Conservation (phyloP, 2,113 vertebrate species). For the Symphodus melops region DNA sequence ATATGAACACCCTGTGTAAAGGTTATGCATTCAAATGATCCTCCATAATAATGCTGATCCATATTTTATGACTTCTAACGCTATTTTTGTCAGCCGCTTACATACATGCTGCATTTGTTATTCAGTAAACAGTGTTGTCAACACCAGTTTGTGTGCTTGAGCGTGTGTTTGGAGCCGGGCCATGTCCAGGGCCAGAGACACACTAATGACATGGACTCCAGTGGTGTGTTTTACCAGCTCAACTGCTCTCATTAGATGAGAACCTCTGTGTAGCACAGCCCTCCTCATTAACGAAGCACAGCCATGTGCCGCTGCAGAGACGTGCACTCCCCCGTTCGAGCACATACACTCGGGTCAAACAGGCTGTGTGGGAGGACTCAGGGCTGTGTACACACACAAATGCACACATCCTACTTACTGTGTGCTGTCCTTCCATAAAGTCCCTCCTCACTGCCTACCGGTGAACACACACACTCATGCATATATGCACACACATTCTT, state of each 20-base stretch:
- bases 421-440: constrained; percentile 67
- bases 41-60: constrained; percentile 2
- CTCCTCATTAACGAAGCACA: constrained; percentile 95
- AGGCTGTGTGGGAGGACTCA: constrained; percentile 77
- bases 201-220: constrained; percentile 79
- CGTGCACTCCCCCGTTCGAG: constrained; percentile 68
- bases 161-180: constrained; percentile 67
- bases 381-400: constrained; percentile 43
- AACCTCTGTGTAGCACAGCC: constrained; percentile 88
- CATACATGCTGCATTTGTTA: constrained; percentile 12
- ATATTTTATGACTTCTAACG: not conserved
- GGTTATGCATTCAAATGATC: constrained; percentile 1
- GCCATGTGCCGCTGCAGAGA: constrained; percentile 94
- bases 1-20: constrained; percentile 6
- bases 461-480: constrained; percentile 55
- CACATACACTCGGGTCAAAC: constrained; percentile 75
- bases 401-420: constrained; percentile 40
- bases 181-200: constrained; percentile 69
- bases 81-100: not conserved
- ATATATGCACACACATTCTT: constrained; percentile 61
- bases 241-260: constrained; percentile 98
- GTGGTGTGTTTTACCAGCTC: constrained; percentile 90
- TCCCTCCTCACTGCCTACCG: constrained; percentile 52
- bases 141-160: constrained; percentile 41
- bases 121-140: constrained; percentile 47